Evolutionary conservation across 2,888 invertebrate species (phyloP).

Genomic region (Tholera decimalis): DNA sequence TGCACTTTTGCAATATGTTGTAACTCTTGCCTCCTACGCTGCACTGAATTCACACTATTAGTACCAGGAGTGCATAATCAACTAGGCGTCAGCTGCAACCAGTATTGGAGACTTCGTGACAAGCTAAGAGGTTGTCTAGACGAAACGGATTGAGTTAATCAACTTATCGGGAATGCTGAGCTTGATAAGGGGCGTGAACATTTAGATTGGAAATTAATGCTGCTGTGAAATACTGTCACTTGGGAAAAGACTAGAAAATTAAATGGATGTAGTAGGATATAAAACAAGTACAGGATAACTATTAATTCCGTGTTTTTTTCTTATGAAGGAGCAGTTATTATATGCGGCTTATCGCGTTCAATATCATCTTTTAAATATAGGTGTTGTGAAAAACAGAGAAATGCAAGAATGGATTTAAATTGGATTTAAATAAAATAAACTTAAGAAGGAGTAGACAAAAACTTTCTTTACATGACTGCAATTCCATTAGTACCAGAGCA

Average conservation of each 20-base stretch:
- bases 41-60: conserved; percentile 11
- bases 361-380: too few relatives aligned
- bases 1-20: conserved; percentile 39
- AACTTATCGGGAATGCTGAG: conserved; percentile 37
- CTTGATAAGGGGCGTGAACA: conserved; percentile 52
- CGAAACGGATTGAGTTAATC: conserved; percentile 34
- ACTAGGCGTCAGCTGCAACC: conserved; percentile 37
- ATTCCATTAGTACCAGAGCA: conserved; percentile 57
- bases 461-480: conserved; percentile 47
- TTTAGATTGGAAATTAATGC: conserved; percentile 45
- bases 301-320: too few relatives aligned
- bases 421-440: conserved; percentile 1
- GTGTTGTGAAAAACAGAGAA: too few relatives aligned
- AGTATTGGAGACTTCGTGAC: conserved; percentile 43
- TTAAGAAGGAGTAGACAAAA: conserved; percentile 10
- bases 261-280: background rate
- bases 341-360: too few relatives aligned
- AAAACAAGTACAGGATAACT: too few relatives aligned
- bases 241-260: background rate
- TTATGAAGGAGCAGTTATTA: too few relatives aligned
- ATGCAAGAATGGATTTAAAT: too few relatives aligned
- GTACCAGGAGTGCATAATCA: conserved; percentile 54
- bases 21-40: conserved; percentile 46
- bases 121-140: conserved; percentile 45
- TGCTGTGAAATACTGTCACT: conserved; percentile 38